Conservation (phyloP, 1,140 invertebrate species). For the Scaptomyza graminum region DNA sequence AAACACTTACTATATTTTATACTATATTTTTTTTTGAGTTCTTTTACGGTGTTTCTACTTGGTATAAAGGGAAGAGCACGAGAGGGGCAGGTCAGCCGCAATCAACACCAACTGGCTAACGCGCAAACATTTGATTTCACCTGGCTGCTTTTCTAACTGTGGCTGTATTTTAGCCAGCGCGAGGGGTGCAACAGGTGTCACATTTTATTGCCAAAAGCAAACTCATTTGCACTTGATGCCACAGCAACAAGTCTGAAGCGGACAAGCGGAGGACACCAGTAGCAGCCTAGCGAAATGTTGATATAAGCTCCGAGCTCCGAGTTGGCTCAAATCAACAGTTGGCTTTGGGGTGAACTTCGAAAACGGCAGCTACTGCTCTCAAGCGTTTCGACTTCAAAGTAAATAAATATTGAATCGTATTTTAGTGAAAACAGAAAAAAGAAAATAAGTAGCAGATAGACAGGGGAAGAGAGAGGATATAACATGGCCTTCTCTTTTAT, state of each 20-base stretch:
- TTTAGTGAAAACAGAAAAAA: slow-evolving; percentile 3
- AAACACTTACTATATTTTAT: slow-evolving; percentile 5
- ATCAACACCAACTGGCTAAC: slow-evolving; percentile 45
- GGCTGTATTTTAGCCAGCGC: slow-evolving; percentile 4
- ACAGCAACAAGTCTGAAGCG: slow-evolving; percentile 50
- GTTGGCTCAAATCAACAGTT: slow-evolving; percentile 46
- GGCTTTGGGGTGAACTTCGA: slow-evolving; percentile 54
- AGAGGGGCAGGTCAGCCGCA: slow-evolving; percentile 35
- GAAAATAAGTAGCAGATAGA: neutral
- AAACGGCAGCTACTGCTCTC: slow-evolving; percentile 5
- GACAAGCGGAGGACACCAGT: slow-evolving; percentile 2
- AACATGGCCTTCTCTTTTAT: slow-evolving; percentile 31
- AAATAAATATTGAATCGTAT: slow-evolving; percentile 42
- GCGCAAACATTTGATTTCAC: slow-evolving; percentile 70
- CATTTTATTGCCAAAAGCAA: slow-evolving; percentile 60
- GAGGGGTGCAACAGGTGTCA: slow-evolving; percentile 54
- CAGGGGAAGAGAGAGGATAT: neutral
- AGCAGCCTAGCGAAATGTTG: slow-evolving; percentile 52
- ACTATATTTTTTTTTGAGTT: slow-evolving; percentile 5
- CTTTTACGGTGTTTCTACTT: neutral
- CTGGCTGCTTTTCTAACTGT: slow-evolving; percentile 55
- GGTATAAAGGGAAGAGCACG: too few species aligned
- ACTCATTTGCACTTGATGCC: slow-evolving; percentile 72
- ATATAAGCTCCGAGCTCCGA: slow-evolving; percentile 41
- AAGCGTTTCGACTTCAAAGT: slow-evolving; percentile 59